Percentiles rank a stretch among this genome's conserved stretches.
These are phyloP conservation scores for Chrysotoxum bicinctum DNA, from an alignment of 2,888 invertebrate genomes.

Conservation along the genomic window DNA sequence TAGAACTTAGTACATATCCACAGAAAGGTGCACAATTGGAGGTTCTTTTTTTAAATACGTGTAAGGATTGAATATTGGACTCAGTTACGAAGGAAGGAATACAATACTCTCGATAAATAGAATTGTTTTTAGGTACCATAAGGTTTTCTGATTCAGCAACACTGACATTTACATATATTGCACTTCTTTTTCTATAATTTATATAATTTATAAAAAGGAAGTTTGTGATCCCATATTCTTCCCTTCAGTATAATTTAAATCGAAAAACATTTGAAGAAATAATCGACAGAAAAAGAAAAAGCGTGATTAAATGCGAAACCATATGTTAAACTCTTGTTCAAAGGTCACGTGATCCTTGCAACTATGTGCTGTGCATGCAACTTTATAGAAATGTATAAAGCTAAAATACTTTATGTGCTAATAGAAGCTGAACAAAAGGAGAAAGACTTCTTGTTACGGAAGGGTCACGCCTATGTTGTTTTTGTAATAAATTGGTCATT, in stretches of 20 bases:
- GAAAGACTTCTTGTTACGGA: not conserved
- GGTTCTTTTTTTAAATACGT: not conserved
- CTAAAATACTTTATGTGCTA: not conserved
- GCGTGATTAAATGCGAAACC: not conserved
- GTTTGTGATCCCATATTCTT: too few species aligned
- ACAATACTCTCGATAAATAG: too few species aligned
- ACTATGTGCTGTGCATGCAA: constrained; percentile 5
- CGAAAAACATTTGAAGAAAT: not conserved
- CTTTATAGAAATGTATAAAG: not conserved
- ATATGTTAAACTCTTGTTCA: not conserved
- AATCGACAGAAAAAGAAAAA: constrained; percentile 7
- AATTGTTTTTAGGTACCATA: too few species aligned
- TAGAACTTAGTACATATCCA: too few species aligned
- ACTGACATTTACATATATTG: too few species aligned
- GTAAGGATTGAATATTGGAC: not conserved
- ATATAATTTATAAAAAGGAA: too few species aligned
- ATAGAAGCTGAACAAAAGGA: not conserved
- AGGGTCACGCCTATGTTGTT: not conserved
- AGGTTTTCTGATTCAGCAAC: too few species aligned
- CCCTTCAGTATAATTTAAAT: not conserved
- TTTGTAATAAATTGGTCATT: not conserved
- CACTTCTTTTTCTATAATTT: too few species aligned
- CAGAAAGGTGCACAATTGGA: constrained; percentile 33
- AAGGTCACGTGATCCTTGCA: constrained; percentile 25
- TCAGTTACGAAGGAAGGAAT: not conserved